Conservation (phyloP, 2,797 vertebrate genomes). For the Pseudomugil tenellus region DNA sequence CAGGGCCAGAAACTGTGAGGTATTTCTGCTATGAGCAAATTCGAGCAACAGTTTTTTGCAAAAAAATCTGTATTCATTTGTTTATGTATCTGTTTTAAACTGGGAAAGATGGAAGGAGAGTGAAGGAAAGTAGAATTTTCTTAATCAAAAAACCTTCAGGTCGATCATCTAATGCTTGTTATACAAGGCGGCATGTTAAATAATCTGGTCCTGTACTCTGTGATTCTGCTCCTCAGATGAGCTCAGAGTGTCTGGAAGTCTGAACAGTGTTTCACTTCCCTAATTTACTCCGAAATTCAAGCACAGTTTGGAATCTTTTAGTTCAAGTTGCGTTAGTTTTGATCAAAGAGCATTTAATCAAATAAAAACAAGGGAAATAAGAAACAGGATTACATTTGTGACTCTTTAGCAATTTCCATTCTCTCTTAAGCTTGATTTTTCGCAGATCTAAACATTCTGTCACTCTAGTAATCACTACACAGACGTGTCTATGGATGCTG, state of each 20-base stretch:
- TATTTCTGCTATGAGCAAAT: slow-evolving; percentile 43
- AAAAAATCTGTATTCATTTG: not conserved
- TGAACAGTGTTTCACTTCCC: slow-evolving; percentile 59
- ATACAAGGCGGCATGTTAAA: slow-evolving; percentile 15
- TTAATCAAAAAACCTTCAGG: not conserved
- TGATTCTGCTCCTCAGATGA: slow-evolving; percentile 56
- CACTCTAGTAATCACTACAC: slow-evolving; percentile 37
- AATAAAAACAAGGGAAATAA: slow-evolving; percentile 52
- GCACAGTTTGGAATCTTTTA: slow-evolving; percentile 48
- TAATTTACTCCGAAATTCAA: slow-evolving; percentile 60
- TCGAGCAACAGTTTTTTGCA: not conserved
- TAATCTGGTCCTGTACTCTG: slow-evolving; percentile 30
- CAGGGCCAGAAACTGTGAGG: slow-evolving; percentile 47
- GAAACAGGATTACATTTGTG: slow-evolving; percentile 45
- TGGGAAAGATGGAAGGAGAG: not conserved
- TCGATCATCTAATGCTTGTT: slow-evolving; percentile 20
- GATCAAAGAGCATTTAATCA: slow-evolving; percentile 52
- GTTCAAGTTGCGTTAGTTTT: slow-evolving; percentile 50
- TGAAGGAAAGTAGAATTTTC: not conserved
- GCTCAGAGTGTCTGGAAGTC: slow-evolving; percentile 50
- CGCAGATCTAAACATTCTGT: slow-evolving; percentile 64
- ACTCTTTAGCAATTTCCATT: not conserved
- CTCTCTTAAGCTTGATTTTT: slow-evolving; percentile 44
- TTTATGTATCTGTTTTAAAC: not conserved
- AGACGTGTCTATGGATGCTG: slow-evolving; percentile 31